Percentiles rank a stretch among this genome's conserved stretches.
Conservation (phyloP, 2,113 vertebrate species). For the Gorsachius goisagi region DNA sequence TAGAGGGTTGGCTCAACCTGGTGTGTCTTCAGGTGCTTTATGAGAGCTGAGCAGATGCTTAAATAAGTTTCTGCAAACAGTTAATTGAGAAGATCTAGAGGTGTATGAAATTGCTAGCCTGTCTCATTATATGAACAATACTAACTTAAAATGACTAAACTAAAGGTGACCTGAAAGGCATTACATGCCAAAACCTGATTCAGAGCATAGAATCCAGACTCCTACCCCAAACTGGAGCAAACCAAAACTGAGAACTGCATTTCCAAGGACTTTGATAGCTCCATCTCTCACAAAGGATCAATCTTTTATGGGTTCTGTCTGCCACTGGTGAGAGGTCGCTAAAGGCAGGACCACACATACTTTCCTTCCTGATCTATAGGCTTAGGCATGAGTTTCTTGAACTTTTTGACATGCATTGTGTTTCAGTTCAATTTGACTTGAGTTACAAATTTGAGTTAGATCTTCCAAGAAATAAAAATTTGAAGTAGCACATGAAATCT, state of each 20-base stretch:
- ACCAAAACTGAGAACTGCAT: neutral
- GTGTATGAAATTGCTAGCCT: neutral
- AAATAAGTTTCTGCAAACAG: conserved; percentile 31
- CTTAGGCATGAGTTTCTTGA: neutral
- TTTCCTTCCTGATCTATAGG: neutral
- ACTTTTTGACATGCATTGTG: neutral
- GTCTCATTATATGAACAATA: neutral
- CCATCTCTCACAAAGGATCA: neutral
- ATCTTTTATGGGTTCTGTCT: neutral
- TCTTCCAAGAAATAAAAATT: neutral
- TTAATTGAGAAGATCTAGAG: neutral
- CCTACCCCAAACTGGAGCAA: neutral
- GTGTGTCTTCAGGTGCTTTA: conserved; percentile 41
- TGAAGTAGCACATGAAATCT: neutral
- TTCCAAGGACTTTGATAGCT: neutral
- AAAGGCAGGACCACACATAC: neutral
- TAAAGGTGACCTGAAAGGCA: neutral
- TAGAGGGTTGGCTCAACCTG: neutral
- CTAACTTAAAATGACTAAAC: neutral
- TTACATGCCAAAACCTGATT: neutral
- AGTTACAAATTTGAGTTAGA: neutral
- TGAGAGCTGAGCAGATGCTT: conserved; percentile 46
- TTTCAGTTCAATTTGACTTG: neutral
- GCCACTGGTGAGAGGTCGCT: neutral
- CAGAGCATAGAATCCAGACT: neutral